Evolutionary conservation across 2,888 invertebrate species (phyloP), one percentile per base, ranked within the genome.

Genomic region (Zaprionus lineosus): DNA sequence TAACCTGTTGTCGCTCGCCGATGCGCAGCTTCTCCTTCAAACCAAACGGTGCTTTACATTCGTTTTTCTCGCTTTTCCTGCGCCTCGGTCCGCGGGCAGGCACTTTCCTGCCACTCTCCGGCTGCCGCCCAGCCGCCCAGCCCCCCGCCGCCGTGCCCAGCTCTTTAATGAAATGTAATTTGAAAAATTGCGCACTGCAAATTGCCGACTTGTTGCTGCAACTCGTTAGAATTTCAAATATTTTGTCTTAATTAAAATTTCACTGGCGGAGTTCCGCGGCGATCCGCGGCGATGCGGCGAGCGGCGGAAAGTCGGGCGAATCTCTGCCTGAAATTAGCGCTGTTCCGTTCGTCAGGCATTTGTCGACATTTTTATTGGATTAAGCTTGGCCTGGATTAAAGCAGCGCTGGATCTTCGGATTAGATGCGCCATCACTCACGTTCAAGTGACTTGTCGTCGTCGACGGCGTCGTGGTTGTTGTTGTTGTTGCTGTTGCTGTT

Each of bases 311-410:
- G 75, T 74, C 74, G 72, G 77, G 60, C 67, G 81, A 73, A 59
- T 55, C 70, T 76, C 68, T 68, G n/a, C 61, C 74, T 68, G 74
- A 77, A 77, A 82, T 78, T 77, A 74, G 60, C 82, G 74, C 72
- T 74, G 78, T 74, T n/a, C n/a, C 78, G 72, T 57, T 78, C 78
- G 65, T 83, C 77, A 81, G 73, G 74, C 69, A 74, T 79, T 83
- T 79, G 81, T 83, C 73, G 82, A 77, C 79, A 81, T 73, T 84
- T 84, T 81, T 84, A 79, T 79, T 79, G 84, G 81, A 65, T 73
- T 81, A 74, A 74, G 74, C 63, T 71, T 84, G 79, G 70, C 84
- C 84, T 74, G 81, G 74, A 66, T 79, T 81, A 61, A 62, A 50
- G 61, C 53, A 7, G 4, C 21, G 21, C 21, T 21, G 21, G 21